Base-by-base conservation (phyloP, 2,888 invertebrate genomes). In the Drosophila colorata region DNA sequence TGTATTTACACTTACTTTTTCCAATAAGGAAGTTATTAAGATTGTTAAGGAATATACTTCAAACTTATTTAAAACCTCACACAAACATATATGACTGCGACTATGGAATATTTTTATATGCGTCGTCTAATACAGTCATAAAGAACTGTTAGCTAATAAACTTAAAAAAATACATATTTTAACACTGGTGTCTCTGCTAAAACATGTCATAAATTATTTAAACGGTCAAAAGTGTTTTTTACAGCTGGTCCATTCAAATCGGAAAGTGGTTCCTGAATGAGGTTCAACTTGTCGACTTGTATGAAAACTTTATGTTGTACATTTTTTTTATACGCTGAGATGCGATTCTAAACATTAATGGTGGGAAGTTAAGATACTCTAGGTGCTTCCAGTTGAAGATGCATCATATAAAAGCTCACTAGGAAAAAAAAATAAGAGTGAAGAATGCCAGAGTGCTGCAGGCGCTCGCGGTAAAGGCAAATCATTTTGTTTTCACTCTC, bases 401-500 rank as follows among this genome's bases (percentile, higher is more conserved):
- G 25, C 49, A 43, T 63, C 20, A 35, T 20, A 9, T 23, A 20
- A 18, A 31, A 61, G 46, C 2, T 13, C 16, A 37, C 18, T 28
- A 13, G 23, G 25, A 41, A 23, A 13, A 18, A 35, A 37, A 25
- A 23, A 18, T 28, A 25, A 37, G 18, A 44, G 35, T 56, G 43
- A 67, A 25, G 43, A 66, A 46, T 56, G 35, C 9, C 13, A 18
- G 18, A 64, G 47, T 43, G 48, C 60, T 60, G 43, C 16, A 18
- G 44, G 48, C 49, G 43, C 16, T 40, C 14, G 18, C 25, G 33
- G 38, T 9, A 13, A 38, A 66, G 53, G 66, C 79, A 85, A 86
- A 85, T 85, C 80, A 85, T 87, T 87, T 79, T 80, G 69, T 75
- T 84, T 85, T 85, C 83, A 86, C 68, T 82, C 74, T 68, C 55